Evolutionary conservation across 2,113 vertebrate genomes (phyloP).

Genomic region (Recurvirostra avosetta): DNA sequence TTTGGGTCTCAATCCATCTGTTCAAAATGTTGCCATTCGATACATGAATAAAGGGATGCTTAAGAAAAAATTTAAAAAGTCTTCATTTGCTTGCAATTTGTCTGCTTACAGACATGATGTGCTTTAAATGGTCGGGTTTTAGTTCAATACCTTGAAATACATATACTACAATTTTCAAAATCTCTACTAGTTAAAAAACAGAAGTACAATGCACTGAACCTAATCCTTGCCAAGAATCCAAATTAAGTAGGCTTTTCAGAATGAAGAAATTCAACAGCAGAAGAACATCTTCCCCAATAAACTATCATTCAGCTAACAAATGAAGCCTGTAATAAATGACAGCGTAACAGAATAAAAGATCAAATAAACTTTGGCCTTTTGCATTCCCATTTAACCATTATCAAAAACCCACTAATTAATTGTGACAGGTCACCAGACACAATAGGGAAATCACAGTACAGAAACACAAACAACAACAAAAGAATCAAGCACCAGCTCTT

Average conservation of each 20-base stretch:
- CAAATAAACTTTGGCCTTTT: not conserved
- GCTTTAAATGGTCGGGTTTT: not conserved
- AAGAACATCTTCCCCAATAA: not conserved
- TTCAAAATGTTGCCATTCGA: not conserved
- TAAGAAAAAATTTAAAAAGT: fast-evolving
- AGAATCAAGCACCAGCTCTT: not conserved
- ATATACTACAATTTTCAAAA: not conserved
- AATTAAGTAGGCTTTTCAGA: not conserved
- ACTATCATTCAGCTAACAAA: not conserved
- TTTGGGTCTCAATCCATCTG: not conserved
- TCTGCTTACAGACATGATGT: not conserved
- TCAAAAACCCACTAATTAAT: not conserved
- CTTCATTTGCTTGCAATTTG: not conserved
- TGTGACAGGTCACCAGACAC: not conserved
- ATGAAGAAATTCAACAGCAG: not conserved
- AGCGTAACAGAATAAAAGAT: not conserved
- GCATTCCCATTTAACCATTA: not conserved
- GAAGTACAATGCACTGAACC: not conserved
- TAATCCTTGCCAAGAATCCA: not conserved
- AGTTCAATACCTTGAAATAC: not conserved
- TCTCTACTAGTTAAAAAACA: not conserved
- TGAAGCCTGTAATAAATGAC: not conserved
- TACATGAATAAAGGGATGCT: not conserved
- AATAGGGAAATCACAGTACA: not conserved
- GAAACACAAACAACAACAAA: not conserved